Evolutionary conservation across 92 coral and sea anemone species (phyloP).

Genomic region (Anthopleura xanthogrammica): DNA sequence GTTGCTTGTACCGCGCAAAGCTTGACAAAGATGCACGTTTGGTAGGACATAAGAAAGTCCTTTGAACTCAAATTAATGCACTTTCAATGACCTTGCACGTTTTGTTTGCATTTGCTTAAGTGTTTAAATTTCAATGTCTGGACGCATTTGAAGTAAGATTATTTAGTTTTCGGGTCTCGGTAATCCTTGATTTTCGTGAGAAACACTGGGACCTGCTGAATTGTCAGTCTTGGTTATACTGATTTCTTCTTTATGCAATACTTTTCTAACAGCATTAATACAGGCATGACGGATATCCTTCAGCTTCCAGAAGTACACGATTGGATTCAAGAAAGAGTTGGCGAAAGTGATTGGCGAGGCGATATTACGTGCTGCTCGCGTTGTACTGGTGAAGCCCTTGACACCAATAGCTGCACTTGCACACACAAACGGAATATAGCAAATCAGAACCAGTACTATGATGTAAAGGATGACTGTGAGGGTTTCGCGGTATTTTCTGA

Average conservation of each 20-base stretch:
- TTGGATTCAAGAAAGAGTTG: constrained; percentile 18
- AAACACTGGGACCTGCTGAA: neutral
- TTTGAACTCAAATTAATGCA: too few species aligned
- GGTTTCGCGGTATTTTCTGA: constrained; percentile 7
- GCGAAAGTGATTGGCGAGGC: constrained; percentile 4
- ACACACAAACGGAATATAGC: constrained; percentile 8
- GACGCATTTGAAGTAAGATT: too few species aligned
- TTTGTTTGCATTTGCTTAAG: too few species aligned
- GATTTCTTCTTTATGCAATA: neutral
- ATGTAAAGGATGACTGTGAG: constrained; percentile 1
- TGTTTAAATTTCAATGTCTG: too few species aligned
- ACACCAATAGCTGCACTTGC: neutral
- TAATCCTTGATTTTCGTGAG: neutral
- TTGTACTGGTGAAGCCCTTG: constrained; percentile 6
- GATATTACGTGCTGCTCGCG: constrained; percentile 15
- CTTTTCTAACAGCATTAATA: neutral
- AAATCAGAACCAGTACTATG: constrained; percentile 8
- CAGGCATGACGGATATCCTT: constrained; percentile 19
- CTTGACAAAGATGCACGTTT: too few species aligned
- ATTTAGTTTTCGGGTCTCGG: neutral
- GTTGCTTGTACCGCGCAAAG: too few species aligned
- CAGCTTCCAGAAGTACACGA: constrained; percentile 16
- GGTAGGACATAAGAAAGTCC: too few species aligned
- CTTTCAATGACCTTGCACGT: too few species aligned
- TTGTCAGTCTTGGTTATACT: neutral